Percentiles rank a stretch among this genome's conserved stretches.
Evolutionary conservation across 2,797 vertebrate genomes (phyloP).

Genomic region (Halcyon badia): DNA sequence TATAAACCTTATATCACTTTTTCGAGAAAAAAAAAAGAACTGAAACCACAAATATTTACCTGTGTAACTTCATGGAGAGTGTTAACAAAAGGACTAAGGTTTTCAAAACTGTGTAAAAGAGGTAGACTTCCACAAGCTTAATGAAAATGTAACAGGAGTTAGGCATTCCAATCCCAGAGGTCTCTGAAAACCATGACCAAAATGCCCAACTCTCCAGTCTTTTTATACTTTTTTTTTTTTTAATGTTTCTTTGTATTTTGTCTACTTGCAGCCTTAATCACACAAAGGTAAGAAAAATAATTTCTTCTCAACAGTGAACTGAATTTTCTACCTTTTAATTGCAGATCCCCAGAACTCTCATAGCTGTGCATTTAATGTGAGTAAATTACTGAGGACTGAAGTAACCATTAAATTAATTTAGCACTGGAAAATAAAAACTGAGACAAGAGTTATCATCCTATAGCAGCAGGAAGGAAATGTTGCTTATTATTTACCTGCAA

Average conservation of each 20-base stretch:
- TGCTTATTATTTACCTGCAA: slow-evolving; percentile 30
- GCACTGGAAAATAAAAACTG: neutral
- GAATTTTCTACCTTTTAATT: neutral
- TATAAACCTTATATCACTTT: neutral
- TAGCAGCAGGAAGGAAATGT: neutral
- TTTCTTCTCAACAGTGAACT: neutral
- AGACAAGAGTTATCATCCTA: neutral
- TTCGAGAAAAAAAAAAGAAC: fast-evolving
- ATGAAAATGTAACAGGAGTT: neutral
- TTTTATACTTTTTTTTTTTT: neutral
- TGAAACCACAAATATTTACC: neutral
- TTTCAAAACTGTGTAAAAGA: neutral
- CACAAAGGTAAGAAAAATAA: neutral
- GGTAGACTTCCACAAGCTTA: neutral
- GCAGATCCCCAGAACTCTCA: neutral
- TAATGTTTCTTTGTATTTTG: neutral
- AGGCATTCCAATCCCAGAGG: neutral
- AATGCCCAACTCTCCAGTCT: fast-evolving
- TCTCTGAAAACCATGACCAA: neutral
- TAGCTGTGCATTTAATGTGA: neutral
- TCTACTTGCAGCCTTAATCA: neutral
- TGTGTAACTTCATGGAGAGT: neutral
- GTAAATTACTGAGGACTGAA: slow-evolving; percentile 25
- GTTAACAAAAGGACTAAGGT: neutral
- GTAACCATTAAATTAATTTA: slow-evolving; percentile 41